Evolutionary conservation across 1,140 invertebrate species (phyloP).

Genomic region (Diploscapter pachys): DNA sequence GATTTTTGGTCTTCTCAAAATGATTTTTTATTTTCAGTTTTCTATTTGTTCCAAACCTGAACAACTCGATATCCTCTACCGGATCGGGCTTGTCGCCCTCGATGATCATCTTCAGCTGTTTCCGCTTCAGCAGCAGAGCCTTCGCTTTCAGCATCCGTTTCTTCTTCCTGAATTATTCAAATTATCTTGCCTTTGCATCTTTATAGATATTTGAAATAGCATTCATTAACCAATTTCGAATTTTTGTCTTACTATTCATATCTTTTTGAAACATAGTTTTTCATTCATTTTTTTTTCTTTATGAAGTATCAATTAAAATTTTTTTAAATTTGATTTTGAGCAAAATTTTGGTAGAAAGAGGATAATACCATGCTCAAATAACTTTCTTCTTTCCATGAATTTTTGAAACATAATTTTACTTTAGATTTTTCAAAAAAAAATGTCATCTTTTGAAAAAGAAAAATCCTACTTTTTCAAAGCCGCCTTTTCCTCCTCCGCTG

Average conservation of each 20-base stretch:
- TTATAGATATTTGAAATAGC: too few species aligned
- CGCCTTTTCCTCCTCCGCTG: slow-evolving; percentile 45
- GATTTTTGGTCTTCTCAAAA: background rate
- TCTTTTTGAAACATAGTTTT: too few species aligned
- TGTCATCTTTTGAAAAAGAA: background rate
- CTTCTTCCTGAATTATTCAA: slow-evolving; percentile 66
- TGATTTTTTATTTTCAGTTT: background rate
- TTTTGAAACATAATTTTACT: background rate
- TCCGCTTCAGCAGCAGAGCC: slow-evolving; percentile 78
- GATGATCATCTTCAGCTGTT: slow-evolving; percentile 90
- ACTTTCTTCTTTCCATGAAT: too few species aligned
- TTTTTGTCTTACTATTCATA: too few species aligned
- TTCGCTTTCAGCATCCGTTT: slow-evolving; percentile 82
- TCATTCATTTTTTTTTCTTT: too few species aligned
- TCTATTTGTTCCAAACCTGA: slow-evolving; percentile 61
- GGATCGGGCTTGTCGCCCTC: slow-evolving; percentile 74
- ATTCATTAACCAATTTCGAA: too few species aligned
- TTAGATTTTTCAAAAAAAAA: slow-evolving; percentile 5
- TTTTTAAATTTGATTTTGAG: too few species aligned
- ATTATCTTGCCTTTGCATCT: too few species aligned
- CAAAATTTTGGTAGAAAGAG: too few species aligned
- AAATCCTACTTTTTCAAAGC: slow-evolving; percentile 50
- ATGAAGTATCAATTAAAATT: too few species aligned
- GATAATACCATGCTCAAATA: too few species aligned
- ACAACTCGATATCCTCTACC: slow-evolving; percentile 61